A percentile compares a stretch with the other conserved stretches of the same genome.
phyloP scores from a whole-genome alignment of 2,888 invertebrate genomes.

The Venustoraphidia nigricollis region DNA sequence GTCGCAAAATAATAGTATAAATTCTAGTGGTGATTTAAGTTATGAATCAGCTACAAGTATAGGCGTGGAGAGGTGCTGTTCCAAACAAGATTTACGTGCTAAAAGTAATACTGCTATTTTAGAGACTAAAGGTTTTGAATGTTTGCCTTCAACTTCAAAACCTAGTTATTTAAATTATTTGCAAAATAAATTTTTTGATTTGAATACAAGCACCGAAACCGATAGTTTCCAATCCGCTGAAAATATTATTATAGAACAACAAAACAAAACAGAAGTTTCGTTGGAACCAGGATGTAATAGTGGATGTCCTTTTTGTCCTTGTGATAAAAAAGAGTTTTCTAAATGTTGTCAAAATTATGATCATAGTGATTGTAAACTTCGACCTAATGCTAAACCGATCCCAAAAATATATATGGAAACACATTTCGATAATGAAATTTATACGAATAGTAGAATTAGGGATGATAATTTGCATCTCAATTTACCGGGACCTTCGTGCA shows the following conservation, averaged over 20 bases:
- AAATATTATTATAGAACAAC: constrained; percentile 28
- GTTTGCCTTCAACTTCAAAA: too few species aligned
- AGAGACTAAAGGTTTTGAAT: constrained; percentile 14
- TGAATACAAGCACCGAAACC: constrained; percentile 16
- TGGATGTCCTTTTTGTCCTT: constrained; percentile 23
- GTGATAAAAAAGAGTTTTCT: constrained; percentile 11
- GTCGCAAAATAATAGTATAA: constrained; percentile 18
- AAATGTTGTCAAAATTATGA: constrained; percentile 20
- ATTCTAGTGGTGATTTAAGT: constrained; percentile 31
- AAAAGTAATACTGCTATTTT: constrained; percentile 10
- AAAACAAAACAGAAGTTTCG: constrained; percentile 20
- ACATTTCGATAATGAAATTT: constrained; percentile 21
- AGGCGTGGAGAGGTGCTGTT: constrained; percentile 18
- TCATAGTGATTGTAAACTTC: constrained; percentile 17
- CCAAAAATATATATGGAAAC: constrained; percentile 21
- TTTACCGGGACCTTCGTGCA: too few species aligned
- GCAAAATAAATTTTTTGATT: too few species aligned
- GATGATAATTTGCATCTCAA: too few species aligned
- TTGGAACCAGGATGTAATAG: constrained; percentile 16
- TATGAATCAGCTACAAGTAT: constrained; percentile 33
- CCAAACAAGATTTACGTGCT: constrained; percentile 15
- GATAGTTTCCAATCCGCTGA: constrained; percentile 38
- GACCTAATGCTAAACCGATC: constrained; percentile 10
- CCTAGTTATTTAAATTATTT: too few species aligned
- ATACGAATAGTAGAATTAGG: too few species aligned